Evolutionary conservation across 2,888 invertebrate genomes (phyloP).

Genomic region (Harmothoe impar): DNA sequence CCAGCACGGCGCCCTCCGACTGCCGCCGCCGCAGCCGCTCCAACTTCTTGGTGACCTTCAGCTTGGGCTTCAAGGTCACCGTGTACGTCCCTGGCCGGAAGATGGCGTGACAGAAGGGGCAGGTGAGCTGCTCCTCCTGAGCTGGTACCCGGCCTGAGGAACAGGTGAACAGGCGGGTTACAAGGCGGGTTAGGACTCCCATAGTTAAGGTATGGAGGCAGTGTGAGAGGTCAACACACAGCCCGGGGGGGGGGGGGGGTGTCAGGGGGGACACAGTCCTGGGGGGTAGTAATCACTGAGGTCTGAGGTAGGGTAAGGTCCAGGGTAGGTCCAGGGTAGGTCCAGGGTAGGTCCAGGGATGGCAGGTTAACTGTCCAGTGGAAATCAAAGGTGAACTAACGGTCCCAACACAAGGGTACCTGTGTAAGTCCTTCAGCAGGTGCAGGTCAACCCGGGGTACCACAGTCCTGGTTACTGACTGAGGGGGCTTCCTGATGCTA

Average conservation of each 20-base stretch:
- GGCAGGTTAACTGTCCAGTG: too few relatives aligned
- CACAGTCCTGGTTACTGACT: too few relatives aligned
- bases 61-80: not conserved
- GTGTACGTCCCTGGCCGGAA: not conserved
- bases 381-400: too few relatives aligned
- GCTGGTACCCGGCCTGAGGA: slow-evolving; percentile 16
- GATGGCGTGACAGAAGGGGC: slow-evolving; percentile 47
- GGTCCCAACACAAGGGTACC: too few relatives aligned
- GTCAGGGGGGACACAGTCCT: not conserved
- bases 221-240: too few relatives aligned
- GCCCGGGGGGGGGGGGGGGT: not conserved
- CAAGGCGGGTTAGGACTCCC: not conserved
- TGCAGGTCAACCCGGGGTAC: too few relatives aligned
- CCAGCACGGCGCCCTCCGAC: not conserved
- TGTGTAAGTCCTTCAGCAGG: not conserved
- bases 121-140: not conserved
- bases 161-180: slow-evolving; percentile 3
- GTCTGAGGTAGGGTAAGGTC: too few relatives aligned
- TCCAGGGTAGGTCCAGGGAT: too few relatives aligned
- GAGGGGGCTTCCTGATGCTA: too few relatives aligned
- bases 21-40: slow-evolving; percentile 1
- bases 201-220: not conserved
- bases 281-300: not conserved
- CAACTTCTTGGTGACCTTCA: not conserved
- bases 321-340: too few relatives aligned